Evolutionary conservation across 2,113 vertebrate species (phyloP).

Genomic region (Cygnus atratus): DNA sequence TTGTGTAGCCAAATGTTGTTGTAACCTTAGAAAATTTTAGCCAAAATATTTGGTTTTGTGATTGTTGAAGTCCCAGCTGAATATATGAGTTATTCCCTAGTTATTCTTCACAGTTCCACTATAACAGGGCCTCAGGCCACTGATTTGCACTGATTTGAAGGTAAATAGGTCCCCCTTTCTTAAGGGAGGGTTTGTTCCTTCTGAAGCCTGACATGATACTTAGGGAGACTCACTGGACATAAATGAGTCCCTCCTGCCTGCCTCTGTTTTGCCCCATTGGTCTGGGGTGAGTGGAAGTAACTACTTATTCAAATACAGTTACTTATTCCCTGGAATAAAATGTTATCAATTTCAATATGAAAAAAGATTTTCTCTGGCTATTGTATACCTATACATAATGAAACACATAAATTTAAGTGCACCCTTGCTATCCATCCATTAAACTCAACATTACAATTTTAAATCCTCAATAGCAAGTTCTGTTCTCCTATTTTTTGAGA

Average conservation of each 20-base stretch:
- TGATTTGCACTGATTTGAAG: background rate
- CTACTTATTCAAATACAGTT: background rate
- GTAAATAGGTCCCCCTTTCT: background rate
- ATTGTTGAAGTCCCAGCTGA: background rate
- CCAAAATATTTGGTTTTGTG: background rate
- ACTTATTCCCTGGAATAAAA: background rate
- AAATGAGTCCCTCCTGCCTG: background rate
- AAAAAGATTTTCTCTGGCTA: background rate
- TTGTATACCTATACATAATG: background rate
- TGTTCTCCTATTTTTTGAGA: background rate
- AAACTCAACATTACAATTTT: background rate
- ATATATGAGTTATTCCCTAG: background rate
- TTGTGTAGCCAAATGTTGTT: background rate
- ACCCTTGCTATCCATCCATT: background rate
- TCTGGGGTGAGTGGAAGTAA: background rate
- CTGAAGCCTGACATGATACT: background rate
- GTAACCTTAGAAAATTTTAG: constrained; percentile 9
- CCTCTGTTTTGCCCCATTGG: background rate
- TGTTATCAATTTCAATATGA: background rate
- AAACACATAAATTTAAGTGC: background rate
- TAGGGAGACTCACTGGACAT: background rate
- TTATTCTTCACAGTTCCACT: background rate
- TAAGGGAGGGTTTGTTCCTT: background rate
- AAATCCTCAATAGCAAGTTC: background rate
- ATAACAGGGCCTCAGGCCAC: background rate